Percentiles rank a stretch among this genome's conserved stretches.
These are phyloP conservation scores for Corydoras sp. DNA, from an alignment of 2,113 vertebrate species.

Conservation along the genomic window DNA sequence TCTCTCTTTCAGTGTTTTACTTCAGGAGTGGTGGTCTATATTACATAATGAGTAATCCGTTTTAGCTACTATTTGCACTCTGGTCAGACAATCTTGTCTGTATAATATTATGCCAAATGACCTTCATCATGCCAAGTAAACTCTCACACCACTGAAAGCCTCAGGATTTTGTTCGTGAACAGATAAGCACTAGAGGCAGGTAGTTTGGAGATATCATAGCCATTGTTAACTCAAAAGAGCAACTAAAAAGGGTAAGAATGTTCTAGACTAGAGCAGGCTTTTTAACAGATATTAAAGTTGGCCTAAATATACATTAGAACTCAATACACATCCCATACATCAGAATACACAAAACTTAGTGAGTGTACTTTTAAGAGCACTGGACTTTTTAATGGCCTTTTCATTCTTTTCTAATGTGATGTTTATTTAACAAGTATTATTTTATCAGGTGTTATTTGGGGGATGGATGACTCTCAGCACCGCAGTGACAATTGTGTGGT, in stretches of 20 bases:
- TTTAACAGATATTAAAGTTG: constrained; percentile 23
- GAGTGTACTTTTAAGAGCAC: too few relatives aligned
- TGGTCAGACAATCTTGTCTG: constrained; percentile 5
- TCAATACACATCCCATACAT: too few relatives aligned
- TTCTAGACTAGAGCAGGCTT: constrained; percentile 27
- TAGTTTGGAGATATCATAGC: constrained; percentile 31
- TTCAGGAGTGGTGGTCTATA: too few relatives aligned
- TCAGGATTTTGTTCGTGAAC: constrained; percentile 29
- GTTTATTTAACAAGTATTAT: too few relatives aligned
- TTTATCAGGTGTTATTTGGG: too few relatives aligned
- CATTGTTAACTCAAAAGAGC: constrained; percentile 31
- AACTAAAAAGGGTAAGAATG: constrained; percentile 27
- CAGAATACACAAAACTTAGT: too few relatives aligned
- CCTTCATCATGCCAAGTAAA: constrained; percentile 3
- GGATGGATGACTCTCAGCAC: too few relatives aligned
- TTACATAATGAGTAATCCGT: too few relatives aligned
- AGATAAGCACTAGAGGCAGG: constrained; percentile 29
- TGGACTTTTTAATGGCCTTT: too few relatives aligned
- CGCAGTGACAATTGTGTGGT: too few relatives aligned
- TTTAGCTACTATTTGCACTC: background rate
- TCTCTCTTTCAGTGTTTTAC: background rate
- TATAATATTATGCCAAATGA: constrained; percentile 8
- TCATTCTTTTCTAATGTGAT: too few relatives aligned
- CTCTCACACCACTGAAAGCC: background rate
- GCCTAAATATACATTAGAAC: background rate